Conservation (phyloP, 1,140 invertebrate species). For the Charaxes varanes region DNA sequence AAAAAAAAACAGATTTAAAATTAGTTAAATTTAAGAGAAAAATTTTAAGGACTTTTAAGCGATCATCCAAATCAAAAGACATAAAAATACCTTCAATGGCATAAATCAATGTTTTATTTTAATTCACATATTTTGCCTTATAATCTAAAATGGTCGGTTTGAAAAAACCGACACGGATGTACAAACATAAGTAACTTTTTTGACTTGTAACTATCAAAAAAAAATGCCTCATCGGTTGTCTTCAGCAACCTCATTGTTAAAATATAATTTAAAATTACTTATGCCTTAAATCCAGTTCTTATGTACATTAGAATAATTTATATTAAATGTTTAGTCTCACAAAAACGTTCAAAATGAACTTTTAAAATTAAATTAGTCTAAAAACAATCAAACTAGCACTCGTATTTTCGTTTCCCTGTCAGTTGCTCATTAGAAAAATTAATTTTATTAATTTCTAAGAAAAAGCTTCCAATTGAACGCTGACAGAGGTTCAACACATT, state of each 20-base stretch:
- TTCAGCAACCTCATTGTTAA: background rate
- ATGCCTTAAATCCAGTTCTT: conserved; percentile 19
- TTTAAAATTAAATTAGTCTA: conserved; percentile 9
- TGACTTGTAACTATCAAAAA: too few species aligned
- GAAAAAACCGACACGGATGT: conserved; percentile 11
- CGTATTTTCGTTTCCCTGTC: conserved; percentile 12
- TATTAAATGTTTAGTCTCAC: conserved; percentile 28
- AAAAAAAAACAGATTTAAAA: too few species aligned
- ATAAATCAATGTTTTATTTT: too few species aligned
- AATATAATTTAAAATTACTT: conserved; percentile 20
- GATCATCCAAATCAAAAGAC: too few species aligned
- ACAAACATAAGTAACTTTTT: conserved; percentile 6
- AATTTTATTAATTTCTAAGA: too few species aligned
- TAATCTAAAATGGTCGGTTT: conserved; percentile 9
- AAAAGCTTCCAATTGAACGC: too few species aligned
- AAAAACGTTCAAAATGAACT: conserved; percentile 18
- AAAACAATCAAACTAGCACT: conserved; percentile 8
- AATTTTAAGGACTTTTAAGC: too few species aligned
- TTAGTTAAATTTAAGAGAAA: too few species aligned
- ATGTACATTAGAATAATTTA: conserved; percentile 27
- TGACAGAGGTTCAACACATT: too few species aligned
- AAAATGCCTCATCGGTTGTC: background rate
- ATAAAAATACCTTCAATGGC: too few species aligned
- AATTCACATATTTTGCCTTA: conserved; percentile 6
- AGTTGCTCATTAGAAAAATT: too few species aligned